Conservation (phyloP, 2,888 invertebrate genomes). For the Oxycera nigricornis region DNA sequence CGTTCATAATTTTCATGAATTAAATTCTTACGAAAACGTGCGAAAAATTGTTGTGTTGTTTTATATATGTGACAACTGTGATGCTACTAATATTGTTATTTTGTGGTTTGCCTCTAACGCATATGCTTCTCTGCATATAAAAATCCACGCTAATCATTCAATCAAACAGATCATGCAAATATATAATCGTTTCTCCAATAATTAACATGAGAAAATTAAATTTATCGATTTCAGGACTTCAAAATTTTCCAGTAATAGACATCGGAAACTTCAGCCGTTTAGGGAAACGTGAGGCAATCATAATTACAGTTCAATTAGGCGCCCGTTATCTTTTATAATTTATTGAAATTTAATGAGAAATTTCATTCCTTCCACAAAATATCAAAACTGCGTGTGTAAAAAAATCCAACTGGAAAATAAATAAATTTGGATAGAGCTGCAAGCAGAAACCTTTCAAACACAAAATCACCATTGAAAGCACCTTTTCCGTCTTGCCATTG, state of each 20-base stretch:
- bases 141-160: too few relatives aligned
- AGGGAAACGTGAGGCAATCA: slow-evolving; percentile 86
- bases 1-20: too few relatives aligned
- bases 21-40: too few relatives aligned
- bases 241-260: slow-evolving; percentile 97
- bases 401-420: slow-evolving; percentile 6
- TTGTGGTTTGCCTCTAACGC: too few relatives aligned
- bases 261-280: slow-evolving; percentile 95
- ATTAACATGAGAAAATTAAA: slow-evolving; percentile 42
- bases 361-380: slow-evolving; percentile 28
- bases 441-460: not conserved
- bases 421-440: not conserved
- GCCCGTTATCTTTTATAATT: slow-evolving; percentile 35
- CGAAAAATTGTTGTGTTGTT: too few relatives aligned
- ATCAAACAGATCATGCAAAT: too few relatives aligned
- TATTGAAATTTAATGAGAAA: slow-evolving; percentile 24
- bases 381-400: too few relatives aligned
- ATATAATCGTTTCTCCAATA: too few relatives aligned
- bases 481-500: not conserved
- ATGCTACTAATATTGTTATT: too few relatives aligned
- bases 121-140: too few relatives aligned
- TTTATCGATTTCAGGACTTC: slow-evolving; percentile 73
- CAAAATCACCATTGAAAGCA: not conserved
- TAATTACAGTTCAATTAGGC: slow-evolving; percentile 38
- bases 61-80: too few relatives aligned